Evolutionary conservation across 2,797 vertebrate species (phyloP).

Genomic region (Lithobates pipiens): DNA sequence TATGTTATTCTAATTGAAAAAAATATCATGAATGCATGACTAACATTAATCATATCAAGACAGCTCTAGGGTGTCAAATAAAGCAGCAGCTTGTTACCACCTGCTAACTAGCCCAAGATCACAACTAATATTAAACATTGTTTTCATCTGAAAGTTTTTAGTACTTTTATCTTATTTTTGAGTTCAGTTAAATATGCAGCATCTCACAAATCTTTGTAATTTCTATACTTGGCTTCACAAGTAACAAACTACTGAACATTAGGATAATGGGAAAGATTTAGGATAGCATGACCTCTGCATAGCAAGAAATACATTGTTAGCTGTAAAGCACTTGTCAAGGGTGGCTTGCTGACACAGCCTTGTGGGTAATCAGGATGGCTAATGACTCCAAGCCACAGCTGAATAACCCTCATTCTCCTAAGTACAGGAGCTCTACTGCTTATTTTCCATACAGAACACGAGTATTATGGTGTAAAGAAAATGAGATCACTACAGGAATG

Average conservation of each 20-base stretch:
- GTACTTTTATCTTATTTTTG: background rate
- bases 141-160: constrained; percentile 6
- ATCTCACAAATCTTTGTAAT: background rate
- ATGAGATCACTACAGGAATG: too few relatives aligned
- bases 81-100: constrained; percentile 45
- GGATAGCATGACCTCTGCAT: background rate
- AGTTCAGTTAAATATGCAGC: background rate
- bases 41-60: constrained; percentile 68
- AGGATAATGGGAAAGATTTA: background rate
- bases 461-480: too few relatives aligned
- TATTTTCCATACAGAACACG: too few relatives aligned
- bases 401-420: background rate
- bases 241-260: background rate
- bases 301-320: constrained; percentile 3
- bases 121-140: constrained; percentile 31
- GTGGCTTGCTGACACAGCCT: background rate
- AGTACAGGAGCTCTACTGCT: too few relatives aligned
- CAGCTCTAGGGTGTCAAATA: constrained; percentile 58
- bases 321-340: background rate
- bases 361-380: background rate
- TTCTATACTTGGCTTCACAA: background rate
- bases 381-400: background rate
- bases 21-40: constrained; percentile 63
- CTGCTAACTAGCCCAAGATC: constrained; percentile 48
- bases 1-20: constrained; percentile 61